Base-by-base conservation (phyloP, 2,888 invertebrate genomes). In the Chesias legatella region DNA sequence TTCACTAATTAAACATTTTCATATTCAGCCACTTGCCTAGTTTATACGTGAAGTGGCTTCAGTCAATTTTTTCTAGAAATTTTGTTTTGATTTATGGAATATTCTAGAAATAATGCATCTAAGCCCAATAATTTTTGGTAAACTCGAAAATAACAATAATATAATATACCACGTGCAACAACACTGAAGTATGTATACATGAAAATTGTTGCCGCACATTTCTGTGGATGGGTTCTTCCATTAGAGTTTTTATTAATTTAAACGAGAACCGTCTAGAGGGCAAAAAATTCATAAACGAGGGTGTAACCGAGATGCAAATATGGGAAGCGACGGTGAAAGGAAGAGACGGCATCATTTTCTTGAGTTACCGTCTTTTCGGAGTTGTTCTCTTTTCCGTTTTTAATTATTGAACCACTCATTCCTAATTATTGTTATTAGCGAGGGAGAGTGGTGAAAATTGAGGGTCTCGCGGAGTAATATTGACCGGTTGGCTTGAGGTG, bases 391-490 rank as follows among this genome's bases (percentile, higher is more conserved):
- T 86, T 79, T 88, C 88, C 89, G 89, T 89, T 89, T 89, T 89
- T 89, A 89, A 89, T 89, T 89, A 89, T 88, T 84, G 89, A 88
- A 88, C 88, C 89, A 89, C 89, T 89, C 89, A 89, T 89, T 88
- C 79, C 89, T 89, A 89, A 89, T 89, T 89, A 89, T 89, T 88
- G 86, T 89, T 89, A 89, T 88, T 88, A 89, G 88, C 81, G 79
- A 73, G 84, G 83, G 86, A 68, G 76, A 83, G 84, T 82, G 86
- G 83, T 82, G 86, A 83, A 86, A 84, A 86, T 86, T 86, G 85
- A 85, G 86, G 86, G 86, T 77, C 83, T 79, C 62, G 74, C 61
- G 66, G 65, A 73, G 80, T 67, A 75, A 83, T 84, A 86, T 86
- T 88, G 88, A 88, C 88, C 88, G 84, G 73, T 78, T 63, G 73